Conservation (phyloP, 1,140 invertebrate species). For the Propsilocerus akamusi region DNA sequence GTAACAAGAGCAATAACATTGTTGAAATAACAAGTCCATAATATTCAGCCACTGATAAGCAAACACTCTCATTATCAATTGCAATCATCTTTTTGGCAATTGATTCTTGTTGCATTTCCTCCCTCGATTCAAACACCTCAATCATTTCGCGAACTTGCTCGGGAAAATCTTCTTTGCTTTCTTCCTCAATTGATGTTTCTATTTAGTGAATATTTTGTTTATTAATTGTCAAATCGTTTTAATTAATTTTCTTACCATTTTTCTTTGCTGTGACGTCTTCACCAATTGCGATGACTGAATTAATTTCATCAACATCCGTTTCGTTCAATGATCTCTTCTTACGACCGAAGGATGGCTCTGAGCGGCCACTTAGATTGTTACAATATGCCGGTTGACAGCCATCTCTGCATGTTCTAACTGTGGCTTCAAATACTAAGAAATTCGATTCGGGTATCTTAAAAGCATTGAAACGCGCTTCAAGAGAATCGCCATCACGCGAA, state of each 20-base stretch:
- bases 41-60: slow-evolving; percentile 53
- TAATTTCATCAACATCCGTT: slow-evolving; percentile 19
- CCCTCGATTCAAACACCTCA: slow-evolving; percentile 55
- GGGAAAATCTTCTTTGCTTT: slow-evolving; percentile 33
- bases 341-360: slow-evolving; percentile 62
- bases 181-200: slow-evolving; percentile 26
- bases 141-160: slow-evolving; percentile 76
- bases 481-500: slow-evolving; percentile 62
- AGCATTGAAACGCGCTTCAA: slow-evolving; percentile 81
- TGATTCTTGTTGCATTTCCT: slow-evolving; percentile 45
- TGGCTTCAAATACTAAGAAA: slow-evolving; percentile 84
- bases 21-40: slow-evolving; percentile 55
- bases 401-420: slow-evolving; percentile 69
- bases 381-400: slow-evolving; percentile 80
- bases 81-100: slow-evolving; percentile 32
- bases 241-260: slow-evolving; percentile 6
- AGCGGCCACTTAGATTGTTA: slow-evolving; percentile 47
- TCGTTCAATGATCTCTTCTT: slow-evolving; percentile 38
- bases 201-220: slow-evolving; percentile 20
- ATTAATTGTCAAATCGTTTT: slow-evolving; percentile 7
- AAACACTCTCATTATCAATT: slow-evolving; percentile 40
- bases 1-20: slow-evolving; percentile 42
- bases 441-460: slow-evolving; percentile 92
- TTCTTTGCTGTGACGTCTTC: slow-evolving; percentile 12
- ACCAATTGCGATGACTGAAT: too few species aligned